Evolutionary conservation across 1,140 invertebrate species (phyloP).

Genomic region (Danaus melanippus): DNA sequence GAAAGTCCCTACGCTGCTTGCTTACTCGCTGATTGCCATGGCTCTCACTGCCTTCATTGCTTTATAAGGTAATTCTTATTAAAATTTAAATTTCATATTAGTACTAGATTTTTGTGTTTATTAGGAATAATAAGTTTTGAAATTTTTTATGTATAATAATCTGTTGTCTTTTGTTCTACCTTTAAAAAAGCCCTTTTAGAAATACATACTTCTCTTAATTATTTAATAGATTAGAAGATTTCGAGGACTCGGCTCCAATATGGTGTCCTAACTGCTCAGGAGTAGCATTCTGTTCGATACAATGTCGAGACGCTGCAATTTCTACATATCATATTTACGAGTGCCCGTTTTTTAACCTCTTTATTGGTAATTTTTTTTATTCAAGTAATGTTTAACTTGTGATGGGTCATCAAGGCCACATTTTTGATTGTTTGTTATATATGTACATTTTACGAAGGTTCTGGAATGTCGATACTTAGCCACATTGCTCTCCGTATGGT

Average conservation of each 20-base stretch:
- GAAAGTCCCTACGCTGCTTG: slow-evolving; percentile 85
- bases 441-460: slow-evolving; percentile 63
- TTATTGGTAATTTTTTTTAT: slow-evolving; percentile 73
- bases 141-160: too few species aligned
- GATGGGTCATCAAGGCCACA: slow-evolving; percentile 6
- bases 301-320: slow-evolving; percentile 79
- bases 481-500: slow-evolving; percentile 83
- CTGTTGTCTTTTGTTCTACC: too few species aligned
- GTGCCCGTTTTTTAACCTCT: slow-evolving; percentile 82
- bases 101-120: too few species aligned
- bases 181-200: background rate
- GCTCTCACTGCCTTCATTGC: slow-evolving; percentile 88
- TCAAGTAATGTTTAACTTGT: slow-evolving; percentile 1
- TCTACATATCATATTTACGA: slow-evolving; percentile 85
- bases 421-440: slow-evolving; percentile 18
- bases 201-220: slow-evolving; percentile 1
- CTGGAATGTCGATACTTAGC: slow-evolving; percentile 85
- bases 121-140: too few species aligned
- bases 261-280: slow-evolving; percentile 84
- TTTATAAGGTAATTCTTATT: slow-evolving; percentile 74
- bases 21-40: slow-evolving; percentile 79
- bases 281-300: slow-evolving; percentile 81
- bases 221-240: slow-evolving; percentile 37
- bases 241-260: slow-evolving; percentile 74
- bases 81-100: too few species aligned